These are phyloP conservation scores for Anodontia alba DNA, from an alignment of 2,888 invertebrate species.

Conservation along the genomic window DNA sequence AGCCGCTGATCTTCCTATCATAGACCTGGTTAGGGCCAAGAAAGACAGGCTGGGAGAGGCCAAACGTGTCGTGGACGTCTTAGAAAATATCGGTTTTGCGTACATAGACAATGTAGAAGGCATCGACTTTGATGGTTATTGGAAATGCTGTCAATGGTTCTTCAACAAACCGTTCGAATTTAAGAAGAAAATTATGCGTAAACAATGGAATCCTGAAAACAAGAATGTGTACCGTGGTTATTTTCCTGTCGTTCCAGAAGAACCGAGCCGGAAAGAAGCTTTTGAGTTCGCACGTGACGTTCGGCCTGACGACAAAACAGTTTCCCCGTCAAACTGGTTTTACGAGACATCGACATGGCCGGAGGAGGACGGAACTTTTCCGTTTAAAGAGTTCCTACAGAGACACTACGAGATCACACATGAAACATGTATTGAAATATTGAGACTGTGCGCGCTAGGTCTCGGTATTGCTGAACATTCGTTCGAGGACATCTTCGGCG, in stretches of 20 bases:
- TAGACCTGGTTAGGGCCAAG: conserved; percentile 61
- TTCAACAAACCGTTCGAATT: conserved; percentile 28
- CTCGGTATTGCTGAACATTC: conserved; percentile 46
- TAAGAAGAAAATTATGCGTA: conserved; percentile 31
- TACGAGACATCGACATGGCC: conserved; percentile 52
- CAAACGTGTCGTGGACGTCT: conserved; percentile 58
- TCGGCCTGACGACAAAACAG: conserved; percentile 6
- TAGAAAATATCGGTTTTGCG: conserved; percentile 70
- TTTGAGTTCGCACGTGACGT: conserved; percentile 37
- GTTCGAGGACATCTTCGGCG: conserved; percentile 45
- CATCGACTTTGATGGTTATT: conserved; percentile 26
- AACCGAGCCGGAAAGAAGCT: conserved; percentile 45
- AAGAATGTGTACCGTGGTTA: conserved; percentile 53
- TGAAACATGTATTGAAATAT: conserved; percentile 33
- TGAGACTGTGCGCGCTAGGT: conserved; percentile 45
- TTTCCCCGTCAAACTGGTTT: conserved; percentile 27
- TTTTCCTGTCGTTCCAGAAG: conserved; percentile 44
- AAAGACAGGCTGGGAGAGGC: conserved; percentile 55
- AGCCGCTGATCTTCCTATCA: conserved; percentile 58
- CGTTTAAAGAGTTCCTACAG: conserved; percentile 39
- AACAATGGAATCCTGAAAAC: conserved; percentile 48
- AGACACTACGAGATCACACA: conserved; percentile 24
- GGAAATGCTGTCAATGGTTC: conserved; percentile 38
- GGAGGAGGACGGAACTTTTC: conserved; percentile 13
- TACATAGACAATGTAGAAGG: conserved; percentile 48